Base-by-base conservation (phyloP, 1,140 invertebrate genomes). In the Drosophila sulfurigaster region DNA sequence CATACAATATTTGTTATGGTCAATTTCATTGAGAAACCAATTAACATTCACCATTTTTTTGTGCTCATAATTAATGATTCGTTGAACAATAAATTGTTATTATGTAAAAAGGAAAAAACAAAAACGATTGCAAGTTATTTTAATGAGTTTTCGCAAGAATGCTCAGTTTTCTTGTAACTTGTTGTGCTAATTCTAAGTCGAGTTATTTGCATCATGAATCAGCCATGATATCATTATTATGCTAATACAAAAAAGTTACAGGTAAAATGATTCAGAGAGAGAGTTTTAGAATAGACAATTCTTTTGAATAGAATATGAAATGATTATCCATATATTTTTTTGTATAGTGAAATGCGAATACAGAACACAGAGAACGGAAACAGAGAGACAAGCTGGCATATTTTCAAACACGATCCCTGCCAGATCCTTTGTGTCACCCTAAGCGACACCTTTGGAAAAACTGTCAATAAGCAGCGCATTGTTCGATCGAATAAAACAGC, bases 381-480 rank as follows among this genome's bases (percentile, higher is more conserved):
- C 69, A 59, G 60, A 60, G 56, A 73, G 60, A 64, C 46, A 78
- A 48, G 45, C 41, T 52, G 78, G 41, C 58, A 76, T 72, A 71
- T 83, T 74, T 60, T 60, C 10, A 49, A 69, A 75, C 48, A 68
- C 60, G 60, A 82, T 79, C 49, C 62, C 52, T 45, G 20, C 48
- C 52, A 46, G 67, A 67, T 81, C 67, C 82, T 75, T 80, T 83
- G 81, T 83, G 38, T 66, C 49, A 32, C 30, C 46, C 30, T 49
- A 57, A 46, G 66, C 64, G 74, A 88, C 83, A 88, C 85, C 85
- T 88, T 88, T 68, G 62, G 67, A 57, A 67, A 82, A 78, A 88
- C 81, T 88, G 83, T 88, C 83, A 88, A 88, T 88, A 88, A 88
- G 83, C 80, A 88, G 83, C 77, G 82, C 54, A 79, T 79, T 79